Conservation (phyloP, 2,888 invertebrate genomes). For the Spodoptera picta region DNA sequence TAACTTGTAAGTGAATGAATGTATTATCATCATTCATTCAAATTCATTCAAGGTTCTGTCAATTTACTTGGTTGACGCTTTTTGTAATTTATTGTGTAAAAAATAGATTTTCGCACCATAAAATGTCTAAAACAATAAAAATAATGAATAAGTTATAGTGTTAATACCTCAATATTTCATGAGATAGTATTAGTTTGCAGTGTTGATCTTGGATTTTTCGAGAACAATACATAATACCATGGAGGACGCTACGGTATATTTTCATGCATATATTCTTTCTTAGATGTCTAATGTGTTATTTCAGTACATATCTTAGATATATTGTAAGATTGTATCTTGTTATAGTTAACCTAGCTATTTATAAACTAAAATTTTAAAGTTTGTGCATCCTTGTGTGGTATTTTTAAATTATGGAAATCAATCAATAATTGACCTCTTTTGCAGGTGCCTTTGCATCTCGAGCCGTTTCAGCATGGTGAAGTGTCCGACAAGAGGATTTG, state of each 20-base stretch:
- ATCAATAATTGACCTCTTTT: constrained; percentile 50
- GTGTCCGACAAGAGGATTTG: constrained; percentile 93
- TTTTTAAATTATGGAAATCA: background rate
- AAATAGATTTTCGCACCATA: background rate
- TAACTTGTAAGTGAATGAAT: too few relatives aligned
- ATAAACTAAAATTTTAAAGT: background rate
- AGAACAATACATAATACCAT: constrained; percentile 49
- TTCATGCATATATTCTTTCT: too few relatives aligned
- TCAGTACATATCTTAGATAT: too few relatives aligned
- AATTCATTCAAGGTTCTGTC: background rate
- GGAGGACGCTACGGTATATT: constrained; percentile 74
- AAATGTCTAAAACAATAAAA: background rate
- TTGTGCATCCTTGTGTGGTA: background rate
- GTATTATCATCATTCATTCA: too few relatives aligned
- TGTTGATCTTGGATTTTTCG: constrained; percentile 12
- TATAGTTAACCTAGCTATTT: too few relatives aligned
- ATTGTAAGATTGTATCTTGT: background rate
- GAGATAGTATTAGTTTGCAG: constrained; percentile 4
- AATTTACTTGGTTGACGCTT: background rate
- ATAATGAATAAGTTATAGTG: constrained; percentile 46
- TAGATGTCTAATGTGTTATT: too few relatives aligned
- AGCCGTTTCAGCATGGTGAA: constrained; percentile 86
- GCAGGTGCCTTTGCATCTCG: constrained; percentile 87
- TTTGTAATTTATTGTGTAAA: background rate
- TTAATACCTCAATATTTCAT: background rate